Base-by-base conservation (phyloP, 2,113 vertebrate genomes). In the Cyprinodon tularosa region DNA sequence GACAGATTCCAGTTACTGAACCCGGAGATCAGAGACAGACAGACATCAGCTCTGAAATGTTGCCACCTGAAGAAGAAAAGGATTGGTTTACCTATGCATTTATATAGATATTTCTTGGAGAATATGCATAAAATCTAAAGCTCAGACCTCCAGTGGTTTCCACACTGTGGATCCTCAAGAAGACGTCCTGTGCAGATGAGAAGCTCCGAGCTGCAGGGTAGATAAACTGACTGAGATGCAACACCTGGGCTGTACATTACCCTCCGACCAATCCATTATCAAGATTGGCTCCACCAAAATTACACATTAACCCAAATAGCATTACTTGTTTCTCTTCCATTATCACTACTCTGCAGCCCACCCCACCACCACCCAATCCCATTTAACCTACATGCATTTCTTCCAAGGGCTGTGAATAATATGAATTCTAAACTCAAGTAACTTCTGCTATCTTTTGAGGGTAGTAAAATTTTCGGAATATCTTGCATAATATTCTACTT, bases 1-100 rank as follows among this genome's bases (percentile, higher is more conserved):
- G 93, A 93, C 93, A 93, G 92, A 93, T 93, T 92, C 93, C 90
- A 93, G 93, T 93, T 93, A 93, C 93, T 93, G 93, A 93, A 57
- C 88, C 89, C 11, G 57, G 87, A 80, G 77, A 82, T 75, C 91
- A 89, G 85, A 86, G 53, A 72, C 14, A 61, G 11, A 29, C 29
- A 60, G 22, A 60, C 20, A 4, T 7, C 14, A 20, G 1, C 59
- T 38, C 62, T 57, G 67, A 62, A 37, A 11, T 7, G 42, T 48
- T 62, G n/a, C 5, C 29, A 68, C 63, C 84, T 85, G 70, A 39
- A 5, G 61, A 68, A 13, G 14, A 17, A 71, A 0, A 0, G 13
- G 17, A 45, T 42, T 40, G 14, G 62, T 79, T 71, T 40, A 71
- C 36, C 5, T 39, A 60, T 29, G 4, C 0, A 3, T 36, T 39